Percentiles rank a stretch among this genome's conserved stretches.
These are phyloP conservation scores for Chymomyza costata DNA, from an alignment of 1,140 invertebrate species.

Conservation along the genomic window DNA sequence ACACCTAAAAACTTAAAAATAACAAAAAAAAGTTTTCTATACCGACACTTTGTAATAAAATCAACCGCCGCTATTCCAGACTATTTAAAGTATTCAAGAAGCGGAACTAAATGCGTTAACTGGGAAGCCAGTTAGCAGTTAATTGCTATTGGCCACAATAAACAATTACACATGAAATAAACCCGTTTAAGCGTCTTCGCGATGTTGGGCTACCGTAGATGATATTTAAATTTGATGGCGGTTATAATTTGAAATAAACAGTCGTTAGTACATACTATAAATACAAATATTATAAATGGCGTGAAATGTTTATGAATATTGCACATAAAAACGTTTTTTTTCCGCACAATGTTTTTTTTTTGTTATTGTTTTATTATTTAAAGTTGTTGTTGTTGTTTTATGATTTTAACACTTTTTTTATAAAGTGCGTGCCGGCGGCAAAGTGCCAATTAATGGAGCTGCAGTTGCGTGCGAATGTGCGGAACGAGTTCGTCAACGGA, in stretches of 20 bases:
- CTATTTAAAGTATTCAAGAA: no score
- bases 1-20: no score
- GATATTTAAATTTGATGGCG: conserved; percentile 22
- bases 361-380: conserved; percentile 27
- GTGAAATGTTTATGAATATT: conserved; percentile 49
- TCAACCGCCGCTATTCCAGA: no score
- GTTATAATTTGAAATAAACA: conserved; percentile 48
- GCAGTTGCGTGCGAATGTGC: conserved; percentile 22
- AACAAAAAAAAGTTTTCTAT: no score
- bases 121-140: conserved; percentile 12
- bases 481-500: conserved; percentile 59
- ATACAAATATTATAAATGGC: conserved; percentile 19
- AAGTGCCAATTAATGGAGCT: conserved; percentile 41
- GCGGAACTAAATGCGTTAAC: no score
- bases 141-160: conserved; percentile 26
- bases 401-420: conserved; percentile 69
- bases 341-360: conserved; percentile 31
- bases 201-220: conserved; percentile 10
- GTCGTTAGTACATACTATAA: conserved; percentile 23
- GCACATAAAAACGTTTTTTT: conserved; percentile 38
- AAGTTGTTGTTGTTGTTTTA: conserved; percentile 55
- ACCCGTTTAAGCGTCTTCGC: conserved; percentile 19
- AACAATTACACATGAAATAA: conserved; percentile 7
- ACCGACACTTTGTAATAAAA: no score
- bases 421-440: conserved; percentile 47